These are phyloP conservation scores for Lithophane leautieri DNA, from an alignment of 2,888 invertebrate genomes.

Conservation along the genomic window DNA sequence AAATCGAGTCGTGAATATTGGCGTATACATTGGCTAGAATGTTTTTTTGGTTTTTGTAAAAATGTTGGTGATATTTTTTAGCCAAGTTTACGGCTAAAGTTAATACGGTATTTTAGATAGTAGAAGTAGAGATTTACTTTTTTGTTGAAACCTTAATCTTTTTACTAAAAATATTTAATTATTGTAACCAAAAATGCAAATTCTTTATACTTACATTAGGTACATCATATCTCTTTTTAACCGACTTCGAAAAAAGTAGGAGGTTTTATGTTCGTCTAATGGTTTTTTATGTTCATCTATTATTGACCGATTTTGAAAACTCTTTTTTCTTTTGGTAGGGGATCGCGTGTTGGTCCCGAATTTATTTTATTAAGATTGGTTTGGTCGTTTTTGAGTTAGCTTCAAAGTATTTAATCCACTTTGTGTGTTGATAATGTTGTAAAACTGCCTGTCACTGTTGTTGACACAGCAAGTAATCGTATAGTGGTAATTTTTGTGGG, in stretches of 20 bases:
- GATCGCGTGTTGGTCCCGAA: neutral
- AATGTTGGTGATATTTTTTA: neutral
- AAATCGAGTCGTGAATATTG: constrained; percentile 2
- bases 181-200: neutral
- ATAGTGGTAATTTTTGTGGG: too few relatives aligned
- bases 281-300: too few relatives aligned
- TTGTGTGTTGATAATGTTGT: neutral
- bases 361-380: neutral
- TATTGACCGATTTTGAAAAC: neutral
- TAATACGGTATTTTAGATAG: too few relatives aligned
- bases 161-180: neutral
- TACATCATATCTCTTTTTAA: neutral
- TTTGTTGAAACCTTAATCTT: neutral
- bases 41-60: neutral
- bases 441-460: neutral
- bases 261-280: neutral
- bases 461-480: neutral
- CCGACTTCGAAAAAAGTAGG: neutral
- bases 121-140: neutral
- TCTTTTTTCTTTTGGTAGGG: neutral
- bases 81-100: neutral
- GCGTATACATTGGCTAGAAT: neutral
- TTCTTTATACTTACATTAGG: too few relatives aligned
- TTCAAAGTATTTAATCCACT: neutral
- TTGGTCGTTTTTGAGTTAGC: neutral